A percentile compares a stretch with the other conserved stretches of the same genome.
Evolutionary conservation across 2,888 invertebrate genomes (phyloP).

Genomic region (Drosophila vallismaia): DNA sequence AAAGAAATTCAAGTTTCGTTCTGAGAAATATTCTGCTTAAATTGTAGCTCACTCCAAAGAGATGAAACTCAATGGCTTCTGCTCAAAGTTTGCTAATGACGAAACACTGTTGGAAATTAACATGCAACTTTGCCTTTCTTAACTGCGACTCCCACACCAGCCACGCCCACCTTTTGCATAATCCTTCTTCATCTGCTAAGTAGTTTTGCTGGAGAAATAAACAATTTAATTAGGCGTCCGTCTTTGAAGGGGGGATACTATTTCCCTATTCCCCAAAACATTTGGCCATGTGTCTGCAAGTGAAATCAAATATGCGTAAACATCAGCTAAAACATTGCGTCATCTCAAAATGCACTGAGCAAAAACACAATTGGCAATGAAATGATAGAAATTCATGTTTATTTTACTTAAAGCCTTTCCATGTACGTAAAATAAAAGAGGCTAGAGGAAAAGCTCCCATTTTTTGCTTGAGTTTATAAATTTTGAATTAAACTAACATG

Average conservation of each 20-base stretch:
- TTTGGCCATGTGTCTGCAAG: slow-evolving; percentile 24
- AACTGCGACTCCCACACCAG: slow-evolving; percentile 4
- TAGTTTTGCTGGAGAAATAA: slow-evolving; percentile 46
- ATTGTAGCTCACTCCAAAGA: neutral
- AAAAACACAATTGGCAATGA: neutral
- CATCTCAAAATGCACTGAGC: slow-evolving; percentile 1
- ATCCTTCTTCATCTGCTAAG: slow-evolving; percentile 44
- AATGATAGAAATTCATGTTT: no score
- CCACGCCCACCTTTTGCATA: slow-evolving; percentile 23
- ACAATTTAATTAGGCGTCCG: slow-evolving; percentile 66
- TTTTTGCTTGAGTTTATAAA: no score
- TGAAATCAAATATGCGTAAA: slow-evolving; percentile 76
- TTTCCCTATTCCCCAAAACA: slow-evolving; percentile 14
- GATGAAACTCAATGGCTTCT: slow-evolving; percentile 1
- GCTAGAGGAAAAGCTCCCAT: no score
- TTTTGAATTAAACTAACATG: no score
- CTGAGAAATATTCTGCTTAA: slow-evolving; percentile 4
- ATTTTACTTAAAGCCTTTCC: no score
- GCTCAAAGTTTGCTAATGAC: slow-evolving; percentile 8
- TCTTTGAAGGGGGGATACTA: slow-evolving; percentile 4
- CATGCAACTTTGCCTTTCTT: slow-evolving; percentile 17
- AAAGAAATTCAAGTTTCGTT: slow-evolving; percentile 1
- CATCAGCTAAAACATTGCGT: slow-evolving; percentile 50
- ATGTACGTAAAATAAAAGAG: no score
- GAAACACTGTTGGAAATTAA: slow-evolving; percentile 8